Evolutionary conservation across 2,888 invertebrate species (phyloP), one percentile per base, ranked within the genome.

Genomic region (Alsophila aescularia): DNA sequence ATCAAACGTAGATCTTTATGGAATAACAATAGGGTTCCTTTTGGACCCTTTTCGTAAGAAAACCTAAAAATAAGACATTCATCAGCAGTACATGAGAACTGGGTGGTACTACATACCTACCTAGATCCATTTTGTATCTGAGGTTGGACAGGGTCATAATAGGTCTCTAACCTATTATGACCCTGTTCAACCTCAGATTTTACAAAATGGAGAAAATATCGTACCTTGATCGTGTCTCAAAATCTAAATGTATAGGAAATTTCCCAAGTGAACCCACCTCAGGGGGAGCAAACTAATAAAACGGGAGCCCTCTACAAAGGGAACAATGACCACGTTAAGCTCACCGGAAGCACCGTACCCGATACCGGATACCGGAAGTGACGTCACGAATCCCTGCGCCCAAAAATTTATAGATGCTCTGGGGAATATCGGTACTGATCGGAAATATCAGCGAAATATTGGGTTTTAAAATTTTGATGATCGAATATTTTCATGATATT

Each of bases 231-330:
- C 66, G 66, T 55, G 16, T 60, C 64, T 67, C 50, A 7, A 10
- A 43, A 43, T 42, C 42, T 18, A 8, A 14, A 9, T 31, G 36
- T 8, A 9, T 49, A 29, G 68, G 67, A 64, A 62, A 0, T 14
- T 10, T 2, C 1, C 12, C 32, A 18, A 42, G 18, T 37, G 60
- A 58, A 61, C 50, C 58, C 60, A 72, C 69, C 70, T 75, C 50
- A 37, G 52, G 52, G 58, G 62, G 64, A 70, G 72, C 73, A 78
- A 82, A 80, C 77, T 79, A 84, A 85, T 83, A 82, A 81, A 83
- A 80, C 66, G 58, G 52, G 64, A 60, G 62, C 66, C 55, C 63
- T 41, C 69, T 71, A 82, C 75, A 79, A 80, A 78, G 60, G 63
- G 73, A 69, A 82, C 81, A 83, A 79, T 76, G 70, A 73, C 58